Evolutionary conservation across 2,113 vertebrate species (phyloP).

Genomic region (Hippocampus comes): DNA sequence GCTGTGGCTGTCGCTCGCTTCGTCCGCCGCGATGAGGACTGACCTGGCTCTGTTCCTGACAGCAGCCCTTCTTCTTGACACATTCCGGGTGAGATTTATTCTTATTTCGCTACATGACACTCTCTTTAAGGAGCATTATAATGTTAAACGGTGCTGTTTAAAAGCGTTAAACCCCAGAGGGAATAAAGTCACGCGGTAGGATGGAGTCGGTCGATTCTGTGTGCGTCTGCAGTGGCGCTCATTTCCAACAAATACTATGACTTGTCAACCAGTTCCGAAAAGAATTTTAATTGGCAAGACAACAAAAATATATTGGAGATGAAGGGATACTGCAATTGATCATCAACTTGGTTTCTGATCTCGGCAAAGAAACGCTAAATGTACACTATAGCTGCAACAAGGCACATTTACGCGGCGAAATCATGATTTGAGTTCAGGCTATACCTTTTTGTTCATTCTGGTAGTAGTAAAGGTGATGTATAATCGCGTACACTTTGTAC

Average conservation of each 20-base stretch:
- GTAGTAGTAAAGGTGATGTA: background rate
- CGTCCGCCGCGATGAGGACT: conserved; percentile 69
- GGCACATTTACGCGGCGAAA: too few relatives aligned
- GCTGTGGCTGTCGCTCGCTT: conserved; percentile 39
- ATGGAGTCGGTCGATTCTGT: conserved; percentile 22
- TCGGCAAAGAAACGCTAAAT: background rate
- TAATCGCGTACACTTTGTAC: background rate
- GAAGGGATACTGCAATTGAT: conserved; percentile 13
- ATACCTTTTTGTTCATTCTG: background rate
- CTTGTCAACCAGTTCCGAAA: conserved; percentile 22
- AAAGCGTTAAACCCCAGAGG: background rate
- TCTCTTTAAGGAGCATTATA: conserved; percentile 21
- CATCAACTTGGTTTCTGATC: background rate
- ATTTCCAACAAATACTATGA: conserved; percentile 18
- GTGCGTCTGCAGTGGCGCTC: conserved; percentile 18
- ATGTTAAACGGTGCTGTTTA: background rate
- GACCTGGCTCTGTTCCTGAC: conserved; percentile 69
- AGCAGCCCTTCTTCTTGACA: conserved; percentile 64
- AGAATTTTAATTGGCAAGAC: conserved; percentile 10
- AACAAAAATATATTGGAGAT: background rate
- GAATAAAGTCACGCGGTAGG: conserved; percentile 35
- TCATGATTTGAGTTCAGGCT: background rate
- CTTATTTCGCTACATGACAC: background rate
- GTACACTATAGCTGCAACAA: background rate
- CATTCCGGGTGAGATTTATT: conserved; percentile 67